Evolutionary conservation across 92 coral and sea anemone genomes (phyloP), one percentile per base, ranked within the genome.

Genomic region (Siderastrea radians): DNA sequence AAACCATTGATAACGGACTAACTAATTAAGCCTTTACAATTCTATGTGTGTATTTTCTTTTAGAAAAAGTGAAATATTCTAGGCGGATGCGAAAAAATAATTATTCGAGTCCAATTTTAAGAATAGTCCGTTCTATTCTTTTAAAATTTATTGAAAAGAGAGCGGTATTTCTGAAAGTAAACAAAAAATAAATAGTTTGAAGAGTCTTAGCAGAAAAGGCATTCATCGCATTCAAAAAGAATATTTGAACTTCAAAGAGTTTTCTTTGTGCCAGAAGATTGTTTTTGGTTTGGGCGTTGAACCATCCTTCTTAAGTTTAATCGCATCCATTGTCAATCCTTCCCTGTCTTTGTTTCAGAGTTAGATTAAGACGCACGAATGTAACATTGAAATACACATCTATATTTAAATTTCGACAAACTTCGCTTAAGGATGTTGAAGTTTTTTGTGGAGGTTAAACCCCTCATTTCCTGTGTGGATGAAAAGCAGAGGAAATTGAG

Each of bases 1-100:
- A 88, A 75, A 78, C 85, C 84, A 85, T 89, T 91, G 98, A 91
- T 95, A 93, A 93, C 96, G 91, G 92, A 58, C 87, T 26, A 50
- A 86, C 96, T 93, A 95, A 95, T 95, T 95, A 93, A 80, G 87
- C 96, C 86, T 68, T 80, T 85, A 83, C 87, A 75, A 75, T 91
- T 91, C 71, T 58, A 66, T 77, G 81, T 93, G 91, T 90, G 83
- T 88, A 64, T 88, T 91, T 95, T 94, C 89, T 74, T 83, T 91
- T 79, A 80, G 86, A 79, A 88, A 94, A 89, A 88, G 82, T 85
- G 92, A 90, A 83, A 86, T 84, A 78, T 95, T 77, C 83, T 82
- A 72, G 90, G 86, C 95, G 98, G 96, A 93, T 93, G 93, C 88
- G 74, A 93, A 87, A 77, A 60, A 86, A 92, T 89, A 90, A 95